Base-by-base conservation (phyloP, 2,797 vertebrate genomes). In the Brachymystax lenok region DNA sequence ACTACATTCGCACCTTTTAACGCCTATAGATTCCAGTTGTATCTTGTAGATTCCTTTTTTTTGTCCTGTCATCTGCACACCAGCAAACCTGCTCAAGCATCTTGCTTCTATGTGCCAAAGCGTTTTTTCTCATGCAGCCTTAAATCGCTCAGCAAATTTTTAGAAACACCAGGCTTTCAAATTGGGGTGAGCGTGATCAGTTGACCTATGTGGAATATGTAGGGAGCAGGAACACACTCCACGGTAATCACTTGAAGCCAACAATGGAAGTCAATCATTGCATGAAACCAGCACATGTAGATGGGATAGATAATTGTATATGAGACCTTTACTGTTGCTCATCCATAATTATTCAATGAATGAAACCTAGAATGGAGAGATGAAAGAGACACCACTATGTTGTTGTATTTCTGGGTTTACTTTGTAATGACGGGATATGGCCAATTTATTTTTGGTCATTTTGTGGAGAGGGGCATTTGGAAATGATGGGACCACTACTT, bases 31-130 rank as follows among this genome's bases (percentile, higher is more conserved):
- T 73, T 19, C 46, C 59, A 24, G n/a, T 64, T 52, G 56, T 73
- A 46, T 56, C 27, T 61, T 81, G 75, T 64, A 19, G 54, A 82
- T 28, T 73, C 80, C 68, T 67, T 46, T 51, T 71, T 75, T 63
- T 66, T 88, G 66, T 27, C 54, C 17, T 17, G 74, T 70, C 21
- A 70, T 70, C 69, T 88, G 77, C 86, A 77, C 63, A 67, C 74
- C 78, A 78, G 71, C 30, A 63, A 51, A 83, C 81, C 76, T 67
- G 69, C 88, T 88, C 78, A 87, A 85, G 40, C 40, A 46, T 59
- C 56, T n/a, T 59, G 56, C 56, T 5, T 59, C 56, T n/a, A n/a
- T 59, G n/a, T 59, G 56, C n/a, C 56, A 59, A n/a, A 59, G 56
- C 8, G 40, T 12, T 46, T 13, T 40, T 59, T 27, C 12, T 63